phyloP scores from a whole-genome alignment of 2,113 vertebrate genomes.

The Butorides virescens region DNA sequence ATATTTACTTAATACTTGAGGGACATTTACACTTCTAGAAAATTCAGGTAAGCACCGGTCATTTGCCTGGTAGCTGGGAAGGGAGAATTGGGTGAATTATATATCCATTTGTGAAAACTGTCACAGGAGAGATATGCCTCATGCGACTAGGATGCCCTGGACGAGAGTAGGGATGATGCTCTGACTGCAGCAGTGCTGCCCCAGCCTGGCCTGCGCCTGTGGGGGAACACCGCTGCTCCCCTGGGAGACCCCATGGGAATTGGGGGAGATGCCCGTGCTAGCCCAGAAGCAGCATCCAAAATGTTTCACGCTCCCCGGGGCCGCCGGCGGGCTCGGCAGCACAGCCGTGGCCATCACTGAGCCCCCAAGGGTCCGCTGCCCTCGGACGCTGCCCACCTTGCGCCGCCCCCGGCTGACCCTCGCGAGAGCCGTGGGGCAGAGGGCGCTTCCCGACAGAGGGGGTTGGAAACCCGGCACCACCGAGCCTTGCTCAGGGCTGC shows the following conservation, averaged over 20 bases:
- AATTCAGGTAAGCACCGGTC: background rate
- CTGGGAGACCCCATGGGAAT: fast-evolving
- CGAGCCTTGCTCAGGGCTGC: background rate
- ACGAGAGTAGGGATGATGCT: background rate
- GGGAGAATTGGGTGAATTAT: background rate
- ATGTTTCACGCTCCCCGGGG: fast-evolving
- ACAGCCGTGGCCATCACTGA: fast-evolving
- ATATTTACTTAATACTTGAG: background rate
- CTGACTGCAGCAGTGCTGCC: background rate
- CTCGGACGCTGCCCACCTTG: background rate
- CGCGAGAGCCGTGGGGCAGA: fast-evolving
- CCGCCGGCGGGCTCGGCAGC: background rate
- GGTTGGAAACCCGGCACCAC: background rate
- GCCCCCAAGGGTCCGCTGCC: background rate
- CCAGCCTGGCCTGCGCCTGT: background rate
- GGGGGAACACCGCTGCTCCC: background rate
- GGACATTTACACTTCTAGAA: background rate
- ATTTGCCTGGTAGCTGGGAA: background rate
- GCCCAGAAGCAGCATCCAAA: background rate
- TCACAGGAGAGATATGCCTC: background rate
- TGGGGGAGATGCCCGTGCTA: background rate
- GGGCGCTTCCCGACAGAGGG: background rate
- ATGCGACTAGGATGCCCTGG: fast-evolving
- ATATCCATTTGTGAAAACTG: background rate
- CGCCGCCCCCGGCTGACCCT: background rate